These are phyloP conservation scores for Cyprinodon tularosa DNA, from an alignment of 2,113 vertebrate species.

Conservation along the genomic window DNA sequence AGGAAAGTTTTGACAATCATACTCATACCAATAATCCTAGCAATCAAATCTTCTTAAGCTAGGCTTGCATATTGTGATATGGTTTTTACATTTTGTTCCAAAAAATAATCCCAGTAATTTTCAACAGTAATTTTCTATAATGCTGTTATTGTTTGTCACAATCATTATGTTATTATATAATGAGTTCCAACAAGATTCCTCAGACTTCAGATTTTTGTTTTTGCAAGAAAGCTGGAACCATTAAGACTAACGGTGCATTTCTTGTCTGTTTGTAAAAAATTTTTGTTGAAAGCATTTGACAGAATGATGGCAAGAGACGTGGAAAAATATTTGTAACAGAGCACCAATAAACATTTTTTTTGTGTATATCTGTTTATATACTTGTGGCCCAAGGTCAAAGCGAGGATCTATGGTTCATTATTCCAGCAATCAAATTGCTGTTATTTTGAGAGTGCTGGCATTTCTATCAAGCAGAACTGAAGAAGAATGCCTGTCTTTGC, in stretches of 20 bases:
- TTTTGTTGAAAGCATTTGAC: constrained; percentile 35
- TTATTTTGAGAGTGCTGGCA: constrained; percentile 5
- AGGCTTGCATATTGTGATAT: background rate
- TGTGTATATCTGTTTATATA: constrained; percentile 42
- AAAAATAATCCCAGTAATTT: background rate
- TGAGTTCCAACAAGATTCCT: constrained; percentile 21
- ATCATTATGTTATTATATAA: constrained; percentile 2
- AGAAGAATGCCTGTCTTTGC: constrained; percentile 11
- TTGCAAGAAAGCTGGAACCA: constrained; percentile 9
- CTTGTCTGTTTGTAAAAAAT: constrained; percentile 16
- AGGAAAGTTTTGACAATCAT: background rate
- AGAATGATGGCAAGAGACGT: constrained; percentile 36
- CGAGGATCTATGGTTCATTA: constrained; percentile 47
- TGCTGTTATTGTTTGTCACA: too few relatives aligned
- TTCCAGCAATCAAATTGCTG: constrained; percentile 12
- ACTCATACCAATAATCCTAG: background rate
- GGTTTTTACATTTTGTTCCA: background rate
- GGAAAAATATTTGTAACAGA: constrained; percentile 31
- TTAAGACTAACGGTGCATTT: background rate
- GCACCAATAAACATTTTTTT: constrained; percentile 16
- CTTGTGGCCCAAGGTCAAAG: constrained; percentile 36
- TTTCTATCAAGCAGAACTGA: constrained; percentile 2
- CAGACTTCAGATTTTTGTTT: constrained; percentile 11
- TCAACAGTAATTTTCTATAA: too few relatives aligned
- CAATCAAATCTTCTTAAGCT: background rate